phyloP scores from a whole-genome alignment of 2,797 vertebrate species.

The Clarias fuscus region DNA sequence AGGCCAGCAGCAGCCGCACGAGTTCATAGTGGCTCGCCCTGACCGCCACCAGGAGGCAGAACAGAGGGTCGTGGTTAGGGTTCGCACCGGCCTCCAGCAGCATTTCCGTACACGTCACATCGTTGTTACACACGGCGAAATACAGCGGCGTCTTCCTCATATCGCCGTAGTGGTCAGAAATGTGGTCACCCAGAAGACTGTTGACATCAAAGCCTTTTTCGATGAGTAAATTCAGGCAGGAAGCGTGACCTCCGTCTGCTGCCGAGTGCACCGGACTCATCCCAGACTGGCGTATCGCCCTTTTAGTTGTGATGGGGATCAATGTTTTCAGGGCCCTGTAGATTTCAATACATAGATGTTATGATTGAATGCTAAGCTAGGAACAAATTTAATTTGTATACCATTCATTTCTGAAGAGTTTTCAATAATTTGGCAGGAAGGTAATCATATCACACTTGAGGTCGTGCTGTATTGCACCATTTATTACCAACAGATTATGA shows the following conservation, averaged over 20 bases:
- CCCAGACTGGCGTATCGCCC: constrained; percentile 77
- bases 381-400: neutral
- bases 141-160: constrained; percentile 78
- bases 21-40: constrained; percentile 80
- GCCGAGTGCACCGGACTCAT: constrained; percentile 84
- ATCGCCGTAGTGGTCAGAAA: constrained; percentile 80
- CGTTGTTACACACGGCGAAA: constrained; percentile 82
- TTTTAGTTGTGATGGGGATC: constrained; percentile 78
- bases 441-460: too few species aligned
- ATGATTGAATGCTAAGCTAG: neutral
- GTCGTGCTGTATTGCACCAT: too few species aligned
- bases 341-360: neutral
- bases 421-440: too few species aligned
- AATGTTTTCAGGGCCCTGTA: constrained; percentile 77
- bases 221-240: constrained; percentile 80
- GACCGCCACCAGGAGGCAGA: constrained; percentile 84
- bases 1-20: constrained; percentile 77
- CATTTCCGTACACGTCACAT: constrained; percentile 76
- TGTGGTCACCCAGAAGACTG: constrained; percentile 71
- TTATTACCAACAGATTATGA: too few species aligned
- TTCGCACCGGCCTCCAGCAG: constrained; percentile 78
- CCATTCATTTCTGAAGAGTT: neutral
- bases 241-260: constrained; percentile 77
- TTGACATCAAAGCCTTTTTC: constrained; percentile 81
- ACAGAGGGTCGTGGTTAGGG: constrained; percentile 83